phyloP scores from a whole-genome alignment of 2,888 invertebrate species.

The Phalera bucephala region DNA sequence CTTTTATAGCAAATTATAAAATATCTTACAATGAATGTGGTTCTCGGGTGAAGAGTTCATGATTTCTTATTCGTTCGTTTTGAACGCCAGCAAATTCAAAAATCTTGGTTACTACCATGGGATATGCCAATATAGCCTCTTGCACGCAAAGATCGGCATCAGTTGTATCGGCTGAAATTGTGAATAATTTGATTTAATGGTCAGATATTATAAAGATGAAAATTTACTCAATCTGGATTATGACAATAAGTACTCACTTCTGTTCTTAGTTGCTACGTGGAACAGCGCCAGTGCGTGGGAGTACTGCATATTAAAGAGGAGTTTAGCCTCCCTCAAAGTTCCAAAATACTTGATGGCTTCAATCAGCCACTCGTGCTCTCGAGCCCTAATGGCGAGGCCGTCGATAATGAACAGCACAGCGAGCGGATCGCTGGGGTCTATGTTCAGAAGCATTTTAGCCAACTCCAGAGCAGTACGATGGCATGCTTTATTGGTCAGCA shows the following conservation, averaged over 20 bases:
- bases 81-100: conserved; percentile 25
- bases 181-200: too few relatives aligned
- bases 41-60: conserved; percentile 15
- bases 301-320: conserved; percentile 55
- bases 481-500: conserved; percentile 90
- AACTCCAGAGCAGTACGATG: conserved; percentile 93
- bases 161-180: conserved; percentile 22
- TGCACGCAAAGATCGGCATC: conserved; percentile 34
- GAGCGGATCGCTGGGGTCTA: conserved; percentile 91
- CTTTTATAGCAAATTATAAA: background rate
- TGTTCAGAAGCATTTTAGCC: conserved; percentile 89
- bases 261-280: conserved; percentile 42
- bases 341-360: conserved; percentile 42
- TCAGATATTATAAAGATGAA: too few relatives aligned
- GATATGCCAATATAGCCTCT: conserved; percentile 44
- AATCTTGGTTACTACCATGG: conserved; percentile 32
- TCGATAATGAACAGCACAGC: conserved; percentile 90
- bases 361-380: conserved; percentile 88
- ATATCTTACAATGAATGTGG: conserved; percentile 9
- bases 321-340: conserved; percentile 31
- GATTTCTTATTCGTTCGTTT: background rate
- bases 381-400: conserved; percentile 89
- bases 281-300: conserved; percentile 57
- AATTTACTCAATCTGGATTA: too few relatives aligned
- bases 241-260: conserved; percentile 32